Base-by-base conservation (phyloP, 1,140 invertebrate species). In the Ceratitis capitata region DNA sequence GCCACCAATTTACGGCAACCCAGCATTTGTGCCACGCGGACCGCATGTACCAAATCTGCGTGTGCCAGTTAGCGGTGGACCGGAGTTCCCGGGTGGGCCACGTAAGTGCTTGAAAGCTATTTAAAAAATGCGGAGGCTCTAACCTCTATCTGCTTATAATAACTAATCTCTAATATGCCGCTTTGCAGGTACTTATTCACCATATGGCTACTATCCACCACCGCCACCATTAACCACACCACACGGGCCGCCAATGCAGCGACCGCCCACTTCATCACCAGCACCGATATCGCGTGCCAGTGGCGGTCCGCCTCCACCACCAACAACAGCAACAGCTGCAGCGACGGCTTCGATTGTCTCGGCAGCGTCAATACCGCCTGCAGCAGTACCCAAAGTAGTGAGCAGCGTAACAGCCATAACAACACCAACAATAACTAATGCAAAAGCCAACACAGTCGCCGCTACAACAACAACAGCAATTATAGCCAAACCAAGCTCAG, bases 171-270 rank as follows among this genome's bases (percentile, higher is more conserved):
- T 19, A 61, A 14, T 39, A 83, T 61, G 35, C 32, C 5, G 42
- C 16, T 45, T 84, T 61, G 1, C 53, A 91, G 90, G 90, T 42
- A 86, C 87, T 14, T 91, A 90, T 87, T 86, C 90, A 82, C 89
- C 90, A 0, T 91, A 90, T 84, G 89, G 90, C 23, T 91, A 90
- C 26, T 91, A 91, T 87, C 89, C 90, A 78, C 89, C 90, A 7
- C 89, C 89, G 9, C 88, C 89, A 53, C 82, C 91, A 83, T 85
- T 85, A 45, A 90, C 90, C n/a, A 87, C 88, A 49, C 82, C 90
- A 49, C 69, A 35, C 32, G 64, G 26, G 14, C 26, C 35, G 9
- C 84, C 32, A 19, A 42, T 64, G 45, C 61, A 42, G 7, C 42
- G 83, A 9, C 39, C 64, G 29, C 35, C 64, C 32, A 29, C 74